Conservation (phyloP, 2,113 vertebrate species). For the Muscicapa adusta region DNA sequence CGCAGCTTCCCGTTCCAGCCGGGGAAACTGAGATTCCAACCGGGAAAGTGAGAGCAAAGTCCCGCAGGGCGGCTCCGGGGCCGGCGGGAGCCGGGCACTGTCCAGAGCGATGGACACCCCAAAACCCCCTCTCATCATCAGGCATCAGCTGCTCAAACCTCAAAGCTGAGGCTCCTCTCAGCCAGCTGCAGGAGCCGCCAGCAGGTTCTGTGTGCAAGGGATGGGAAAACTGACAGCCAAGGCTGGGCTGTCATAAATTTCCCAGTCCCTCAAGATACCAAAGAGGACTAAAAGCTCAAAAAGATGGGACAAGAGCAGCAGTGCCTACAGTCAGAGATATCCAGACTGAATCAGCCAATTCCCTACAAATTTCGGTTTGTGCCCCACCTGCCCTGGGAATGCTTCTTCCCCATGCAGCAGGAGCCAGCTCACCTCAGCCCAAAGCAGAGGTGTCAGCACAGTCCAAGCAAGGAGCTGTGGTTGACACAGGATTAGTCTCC, state of each 20-base stretch:
- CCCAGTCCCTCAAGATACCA: neutral
- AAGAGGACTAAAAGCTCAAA: neutral
- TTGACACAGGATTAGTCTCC: rapidly evolving
- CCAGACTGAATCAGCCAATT: neutral
- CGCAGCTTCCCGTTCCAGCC: rapidly evolving
- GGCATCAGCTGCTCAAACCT: rapidly evolving
- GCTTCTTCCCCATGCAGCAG: neutral
- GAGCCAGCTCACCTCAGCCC: rapidly evolving
- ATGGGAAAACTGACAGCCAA: neutral
- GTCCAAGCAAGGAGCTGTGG: neutral
- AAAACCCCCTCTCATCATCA: no score
- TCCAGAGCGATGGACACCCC: no score
- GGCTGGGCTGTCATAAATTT: neutral
- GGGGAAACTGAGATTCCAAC: no score
- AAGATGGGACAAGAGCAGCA: neutral
- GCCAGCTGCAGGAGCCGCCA: rapidly evolving
- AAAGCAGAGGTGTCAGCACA: rapidly evolving
- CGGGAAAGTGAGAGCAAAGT: no score
- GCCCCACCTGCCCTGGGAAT: neutral
- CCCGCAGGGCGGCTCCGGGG: no score
- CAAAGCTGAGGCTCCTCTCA: neutral
- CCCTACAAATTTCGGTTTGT: neutral
- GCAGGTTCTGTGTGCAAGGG: neutral
- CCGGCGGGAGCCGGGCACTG: no score
- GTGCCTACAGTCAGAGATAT: neutral